Conservation (phyloP, 2,888 invertebrate genomes). For the Pyralis farinalis region DNA sequence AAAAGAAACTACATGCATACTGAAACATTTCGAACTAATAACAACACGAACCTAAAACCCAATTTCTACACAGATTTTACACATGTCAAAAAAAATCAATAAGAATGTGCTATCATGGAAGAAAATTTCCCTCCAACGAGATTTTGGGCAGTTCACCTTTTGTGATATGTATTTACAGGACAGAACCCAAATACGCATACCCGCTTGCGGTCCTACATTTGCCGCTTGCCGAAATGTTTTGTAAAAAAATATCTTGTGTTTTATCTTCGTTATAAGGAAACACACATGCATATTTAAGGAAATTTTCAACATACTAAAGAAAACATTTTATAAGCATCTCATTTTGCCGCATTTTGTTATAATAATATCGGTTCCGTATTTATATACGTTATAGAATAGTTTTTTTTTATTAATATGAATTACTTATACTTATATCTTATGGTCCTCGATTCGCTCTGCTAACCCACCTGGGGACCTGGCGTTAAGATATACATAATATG, state of each 20-base stretch:
- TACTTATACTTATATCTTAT: too few relatives aligned
- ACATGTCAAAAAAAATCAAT: conserved; percentile 1
- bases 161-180: not conserved
- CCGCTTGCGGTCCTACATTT: not conserved
- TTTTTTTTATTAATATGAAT: too few relatives aligned
- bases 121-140: not conserved
- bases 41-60: not conserved
- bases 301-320: too few relatives aligned
- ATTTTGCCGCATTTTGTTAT: too few relatives aligned
- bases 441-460: too few relatives aligned
- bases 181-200: not conserved
- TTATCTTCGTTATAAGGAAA: not conserved
- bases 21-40: too few relatives aligned
- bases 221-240: not conserved
- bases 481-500: too few relatives aligned
- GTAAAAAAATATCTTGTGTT: not conserved
- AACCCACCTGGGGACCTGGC: too few relatives aligned
- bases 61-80: not conserved
- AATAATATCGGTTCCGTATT: too few relatives aligned
- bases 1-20: too few relatives aligned
- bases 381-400: too few relatives aligned
- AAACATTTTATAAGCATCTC: too few relatives aligned
- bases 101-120: not conserved
- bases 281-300: not conserved
- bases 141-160: not conserved